Conservation (phyloP, 2,797 vertebrate genomes). For the Poeciliopsis gracilis region DNA sequence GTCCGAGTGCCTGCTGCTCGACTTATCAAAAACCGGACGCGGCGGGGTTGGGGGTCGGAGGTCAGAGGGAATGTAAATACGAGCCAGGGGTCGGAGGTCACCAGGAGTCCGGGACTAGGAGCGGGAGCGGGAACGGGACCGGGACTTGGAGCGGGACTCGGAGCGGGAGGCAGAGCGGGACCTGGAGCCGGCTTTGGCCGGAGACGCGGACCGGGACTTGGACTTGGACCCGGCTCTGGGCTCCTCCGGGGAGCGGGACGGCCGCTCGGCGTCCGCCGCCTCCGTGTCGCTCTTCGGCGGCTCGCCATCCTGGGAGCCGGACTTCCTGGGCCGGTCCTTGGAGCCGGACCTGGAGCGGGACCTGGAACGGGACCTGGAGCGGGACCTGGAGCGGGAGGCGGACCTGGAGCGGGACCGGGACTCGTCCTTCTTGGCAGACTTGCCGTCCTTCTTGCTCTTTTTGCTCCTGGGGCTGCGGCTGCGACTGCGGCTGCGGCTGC, state of each 20-base stretch:
- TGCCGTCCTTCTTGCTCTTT: conserved; percentile 85
- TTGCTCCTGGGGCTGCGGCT: conserved; percentile 84
- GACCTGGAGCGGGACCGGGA: conserved; percentile 84
- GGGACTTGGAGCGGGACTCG: conserved; percentile 57
- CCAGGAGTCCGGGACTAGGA: conserved; percentile 69
- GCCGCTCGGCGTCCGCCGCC: conserved; percentile 50
- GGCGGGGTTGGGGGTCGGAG: conserved; percentile 19
- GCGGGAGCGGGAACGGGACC: conserved; percentile 75
- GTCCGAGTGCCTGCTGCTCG: conserved; percentile 48
- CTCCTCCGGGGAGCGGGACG: conserved; percentile 74
- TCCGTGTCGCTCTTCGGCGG: conserved; percentile 78
- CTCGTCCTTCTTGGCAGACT: conserved; percentile 78
- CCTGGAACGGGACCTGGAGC: conserved; percentile 83
- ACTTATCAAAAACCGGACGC: conserved; percentile 73
- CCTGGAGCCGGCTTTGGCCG: conserved; percentile 82
- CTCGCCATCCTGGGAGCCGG: conserved; percentile 78
- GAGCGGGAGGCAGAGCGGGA: conserved; percentile 86
- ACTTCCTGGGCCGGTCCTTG: too few species aligned
- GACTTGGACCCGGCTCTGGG: conserved; percentile 85
- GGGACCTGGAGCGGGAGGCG: conserved; percentile 65
- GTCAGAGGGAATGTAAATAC: too few species aligned
- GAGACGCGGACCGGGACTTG: conserved; percentile 85
- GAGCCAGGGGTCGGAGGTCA: too few species aligned
- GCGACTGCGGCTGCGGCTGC: conserved; percentile 76
- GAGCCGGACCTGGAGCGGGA: conserved; percentile 82